Percentiles rank a stretch among this genome's conserved stretches.
These are phyloP conservation scores for Drosophila fuyamai DNA, from an alignment of 1,140 invertebrate genomes.

Conservation along the genomic window DNA sequence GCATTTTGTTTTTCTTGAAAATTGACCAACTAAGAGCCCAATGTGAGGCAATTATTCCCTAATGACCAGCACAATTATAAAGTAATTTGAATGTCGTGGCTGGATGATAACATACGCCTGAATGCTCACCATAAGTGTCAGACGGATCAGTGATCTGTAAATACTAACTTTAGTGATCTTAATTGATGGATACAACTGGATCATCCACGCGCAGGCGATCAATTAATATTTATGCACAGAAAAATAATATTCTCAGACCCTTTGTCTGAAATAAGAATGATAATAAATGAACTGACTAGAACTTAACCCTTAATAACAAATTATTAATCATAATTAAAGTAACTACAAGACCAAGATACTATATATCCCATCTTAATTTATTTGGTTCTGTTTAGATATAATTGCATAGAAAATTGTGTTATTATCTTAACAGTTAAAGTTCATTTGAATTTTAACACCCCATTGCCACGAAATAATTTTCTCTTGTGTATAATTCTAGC, in stretches of 20 bases:
- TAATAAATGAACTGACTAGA: too few relatives aligned
- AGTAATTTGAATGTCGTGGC: conserved; percentile 52
- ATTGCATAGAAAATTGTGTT: too few relatives aligned
- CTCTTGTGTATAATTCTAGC: conserved; percentile 2
- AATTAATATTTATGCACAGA: conserved; percentile 5
- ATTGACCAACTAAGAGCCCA: conserved; percentile 26
- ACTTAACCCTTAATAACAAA: too few relatives aligned
- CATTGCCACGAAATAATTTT: conserved; percentile 1
- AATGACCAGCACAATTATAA: conserved; percentile 67
- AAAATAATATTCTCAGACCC: not conserved
- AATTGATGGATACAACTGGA: conserved; percentile 15
- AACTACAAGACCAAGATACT: too few relatives aligned
- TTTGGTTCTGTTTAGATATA: too few relatives aligned
- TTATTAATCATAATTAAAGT: too few relatives aligned
- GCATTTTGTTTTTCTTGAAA: conserved; percentile 23
- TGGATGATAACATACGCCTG: conserved; percentile 25
- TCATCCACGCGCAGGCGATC: conserved; percentile 1
- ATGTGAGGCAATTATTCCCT: conserved; percentile 48
- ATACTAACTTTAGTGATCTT: conserved; percentile 1
- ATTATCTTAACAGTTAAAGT: too few relatives aligned
- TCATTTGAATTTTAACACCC: too few relatives aligned
- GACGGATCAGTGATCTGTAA: conserved; percentile 34
- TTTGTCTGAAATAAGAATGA: too few relatives aligned
- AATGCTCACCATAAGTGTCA: conserved; percentile 53
- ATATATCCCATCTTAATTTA: too few relatives aligned